phyloP scores from a whole-genome alignment of 2,113 vertebrate genomes.

The Oryctolagus cuniculus region mOryCun1.1 NC_091439.1:15961501-15962000 shows the following conservation, averaged over 20 bases:
- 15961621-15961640: constrained; percentile 1
- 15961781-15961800: background rate
- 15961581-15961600: background rate
- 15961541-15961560: background rate
- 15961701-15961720: background rate
- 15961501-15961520: background rate
- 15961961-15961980: constrained; percentile 53
- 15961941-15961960: constrained; percentile 43
- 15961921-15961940: constrained; percentile 49
- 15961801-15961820: background rate
- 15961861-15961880: background rate
- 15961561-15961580: background rate
- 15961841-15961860: background rate
- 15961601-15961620: background rate
- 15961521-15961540: background rate
- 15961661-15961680: background rate
- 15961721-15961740: background rate
- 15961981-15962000: constrained; percentile 55
- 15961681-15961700: background rate
- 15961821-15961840: background rate
- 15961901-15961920: background rate
- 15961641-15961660: background rate
- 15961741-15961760: background rate
- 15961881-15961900: background rate
- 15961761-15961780: background rate